Percentiles rank a stretch among this genome's conserved stretches.
phyloP scores from a whole-genome alignment of 2,888 invertebrate species.

The Amaurobius ferox region DNA sequence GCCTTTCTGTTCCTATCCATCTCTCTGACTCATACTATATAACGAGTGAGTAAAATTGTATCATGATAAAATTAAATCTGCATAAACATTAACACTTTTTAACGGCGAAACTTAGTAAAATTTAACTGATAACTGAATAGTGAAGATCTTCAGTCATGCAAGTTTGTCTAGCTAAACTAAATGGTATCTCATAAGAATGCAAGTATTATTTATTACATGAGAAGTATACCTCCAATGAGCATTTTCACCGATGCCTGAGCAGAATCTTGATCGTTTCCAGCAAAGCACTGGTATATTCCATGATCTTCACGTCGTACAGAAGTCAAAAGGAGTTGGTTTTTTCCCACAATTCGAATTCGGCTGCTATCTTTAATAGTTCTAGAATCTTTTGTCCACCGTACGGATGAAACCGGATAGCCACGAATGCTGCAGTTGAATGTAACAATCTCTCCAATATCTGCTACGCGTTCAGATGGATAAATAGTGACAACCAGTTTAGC shows the following conservation, averaged over 20 bases:
- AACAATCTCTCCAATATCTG: constrained; percentile 56
- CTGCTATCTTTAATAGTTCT: constrained; percentile 28
- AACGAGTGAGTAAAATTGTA: no score
- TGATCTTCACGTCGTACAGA: constrained; percentile 52
- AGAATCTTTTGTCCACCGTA: constrained; percentile 52
- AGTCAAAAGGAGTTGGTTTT: constrained; percentile 60
- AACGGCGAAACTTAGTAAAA: no score
- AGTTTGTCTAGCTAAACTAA: no score
- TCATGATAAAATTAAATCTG: no score
- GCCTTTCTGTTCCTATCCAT: no score
- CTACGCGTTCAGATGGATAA: constrained; percentile 39
- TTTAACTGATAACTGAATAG: no score
- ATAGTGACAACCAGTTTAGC: constrained; percentile 43
- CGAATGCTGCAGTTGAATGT: constrained; percentile 64
- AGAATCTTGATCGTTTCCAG: constrained; percentile 50
- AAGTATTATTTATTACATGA: no score
- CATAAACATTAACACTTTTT: no score
- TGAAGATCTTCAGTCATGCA: no score
- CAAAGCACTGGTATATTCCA: constrained; percentile 64
- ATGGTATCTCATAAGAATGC: no score
- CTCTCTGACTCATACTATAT: no score
- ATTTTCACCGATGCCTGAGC: constrained; percentile 55
- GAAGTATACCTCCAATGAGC: constrained; percentile 61
- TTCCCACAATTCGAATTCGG: constrained; percentile 34
- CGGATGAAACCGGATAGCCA: constrained; percentile 50